Evolutionary conservation across 2,888 invertebrate species (phyloP), one percentile per base, ranked within the genome.

Genomic region (Ormyrus nitidulus): DNA sequence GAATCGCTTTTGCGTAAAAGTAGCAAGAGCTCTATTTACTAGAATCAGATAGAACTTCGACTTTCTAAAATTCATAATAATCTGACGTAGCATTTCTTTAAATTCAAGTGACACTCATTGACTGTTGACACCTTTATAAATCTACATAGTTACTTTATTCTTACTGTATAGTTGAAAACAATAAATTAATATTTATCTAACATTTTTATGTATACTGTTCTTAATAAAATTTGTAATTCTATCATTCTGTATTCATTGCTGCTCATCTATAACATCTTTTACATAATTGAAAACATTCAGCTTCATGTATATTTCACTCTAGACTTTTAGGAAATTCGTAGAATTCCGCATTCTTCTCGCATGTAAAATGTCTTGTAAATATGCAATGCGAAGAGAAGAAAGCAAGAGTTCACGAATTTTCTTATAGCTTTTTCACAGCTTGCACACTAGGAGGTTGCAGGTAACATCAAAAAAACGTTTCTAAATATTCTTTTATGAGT

Each of bases 351-450:
- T 66, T 10, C 11, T 8, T 9, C 62, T 62, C 46, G 11, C n/a
- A 11, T 11, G 5, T 6, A 62, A 46, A 46, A 11, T 11, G 3
- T 34, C n/a, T 58, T 10, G 59, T 7, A 34, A 44, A 62, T 62
- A 44, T 13, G n/a, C 11, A 64, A 64, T 44, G 11, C 10, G 48
- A 34, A 54, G 10, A n/a, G 56, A 56, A 0, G 19, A n/a, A 66
- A 69, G 19, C 2, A 10, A 19, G 61, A 59, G 48, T 80, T 76
- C 58, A 66, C 71, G 53, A 76, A 53, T 72, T 11, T 72, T 13
- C 48, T 53, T n/a, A n/a, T 65, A 77, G 77, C 74, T 65, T 76
- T 75, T 82, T 73, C 72, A 76, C 82, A 79, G 81, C 75, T 82
- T 73, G 77, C 80, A 76, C 75, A 61, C 53, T 77, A 64, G 80